These are phyloP conservation scores for Arbacia lixula DNA, from an alignment of 53 echinoderm and acorn worm genomes.

Conservation along the genomic window DNA sequence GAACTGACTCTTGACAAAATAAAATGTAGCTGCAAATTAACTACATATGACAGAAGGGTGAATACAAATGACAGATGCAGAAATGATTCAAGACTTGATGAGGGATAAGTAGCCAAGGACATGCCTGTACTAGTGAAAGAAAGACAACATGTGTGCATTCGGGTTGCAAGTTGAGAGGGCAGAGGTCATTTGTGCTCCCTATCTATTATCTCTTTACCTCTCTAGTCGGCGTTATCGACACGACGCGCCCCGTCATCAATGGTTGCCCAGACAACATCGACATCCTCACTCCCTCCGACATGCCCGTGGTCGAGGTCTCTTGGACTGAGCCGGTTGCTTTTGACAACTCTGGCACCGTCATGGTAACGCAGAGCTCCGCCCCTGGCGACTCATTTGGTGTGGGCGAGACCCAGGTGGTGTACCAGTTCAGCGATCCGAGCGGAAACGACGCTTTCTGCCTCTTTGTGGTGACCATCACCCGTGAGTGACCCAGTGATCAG, in stretches of 20 bases:
- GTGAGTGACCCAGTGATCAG: constrained; percentile 20
- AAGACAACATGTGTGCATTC: no score
- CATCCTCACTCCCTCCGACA: constrained; percentile 12
- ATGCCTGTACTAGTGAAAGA: no score
- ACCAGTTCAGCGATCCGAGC: constrained; percentile 66
- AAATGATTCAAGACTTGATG: no score
- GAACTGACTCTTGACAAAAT: no score
- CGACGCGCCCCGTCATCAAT: constrained; percentile 51
- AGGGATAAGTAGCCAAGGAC: no score
- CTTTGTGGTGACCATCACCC: constrained; percentile 63
- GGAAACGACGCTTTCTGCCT: constrained; percentile 70
- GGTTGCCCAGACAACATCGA: constrained; percentile 65
- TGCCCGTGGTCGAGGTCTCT: constrained; percentile 9
- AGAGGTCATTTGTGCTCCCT: no score
- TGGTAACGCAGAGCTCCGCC: constrained; percentile 26
- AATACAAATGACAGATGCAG: no score
- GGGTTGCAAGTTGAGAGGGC: no score
- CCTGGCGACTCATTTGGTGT: constrained; percentile 53
- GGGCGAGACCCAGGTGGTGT: constrained; percentile 53
- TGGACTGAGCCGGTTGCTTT: constrained; percentile 70
- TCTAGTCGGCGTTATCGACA: constrained; percentile 49
- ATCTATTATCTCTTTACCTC: no score
- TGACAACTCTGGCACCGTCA: constrained; percentile 60
- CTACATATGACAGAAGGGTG: no score
- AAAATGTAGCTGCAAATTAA: no score